Percentiles rank a stretch among this genome's conserved stretches.
These are phyloP conservation scores for Thaumetopoea pityocampa DNA, from an alignment of 1,140 invertebrate genomes.

Conservation along the genomic window DNA sequence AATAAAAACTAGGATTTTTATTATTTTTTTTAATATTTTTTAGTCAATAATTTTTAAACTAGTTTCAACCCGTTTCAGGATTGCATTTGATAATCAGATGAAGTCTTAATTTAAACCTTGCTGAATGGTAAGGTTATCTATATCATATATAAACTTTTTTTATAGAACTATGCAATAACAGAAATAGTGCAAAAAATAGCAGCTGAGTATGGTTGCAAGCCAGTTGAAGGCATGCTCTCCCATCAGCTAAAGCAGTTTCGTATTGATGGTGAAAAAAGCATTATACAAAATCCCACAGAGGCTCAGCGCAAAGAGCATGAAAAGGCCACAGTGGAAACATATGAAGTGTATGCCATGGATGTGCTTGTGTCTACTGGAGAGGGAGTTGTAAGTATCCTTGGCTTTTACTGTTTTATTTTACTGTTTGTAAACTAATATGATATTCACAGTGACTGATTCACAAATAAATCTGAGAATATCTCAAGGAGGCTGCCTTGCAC, in stretches of 20 bases:
- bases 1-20: too few relatives aligned
- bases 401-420: too few relatives aligned
- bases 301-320: conserved; percentile 98
- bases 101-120: too few relatives aligned
- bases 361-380: conserved; percentile 91
- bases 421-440: too few relatives aligned
- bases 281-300: conserved; percentile 95
- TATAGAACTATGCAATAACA: conserved; percentile 93
- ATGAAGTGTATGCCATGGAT: conserved; percentile 99
- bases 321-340: conserved; percentile 95
- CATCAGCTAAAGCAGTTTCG: conserved; percentile 97
- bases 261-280: conserved; percentile 99
- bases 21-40: too few relatives aligned
- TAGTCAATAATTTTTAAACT: too few relatives aligned
- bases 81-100: too few relatives aligned
- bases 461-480: too few relatives aligned
- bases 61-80: too few relatives aligned
- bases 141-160: conserved; percentile 35
- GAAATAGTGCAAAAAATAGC: conserved; percentile 95
- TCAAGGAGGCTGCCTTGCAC: too few relatives aligned
- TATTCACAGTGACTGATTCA: too few relatives aligned
- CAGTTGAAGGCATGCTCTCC: conserved; percentile 98
- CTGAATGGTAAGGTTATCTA: too few relatives aligned
- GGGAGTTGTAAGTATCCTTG: conserved; percentile 49
- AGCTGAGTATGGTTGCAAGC: conserved; percentile 95